Conservation (phyloP, 2,888 invertebrate genomes). For the Drosophila paucipuncta region DNA sequence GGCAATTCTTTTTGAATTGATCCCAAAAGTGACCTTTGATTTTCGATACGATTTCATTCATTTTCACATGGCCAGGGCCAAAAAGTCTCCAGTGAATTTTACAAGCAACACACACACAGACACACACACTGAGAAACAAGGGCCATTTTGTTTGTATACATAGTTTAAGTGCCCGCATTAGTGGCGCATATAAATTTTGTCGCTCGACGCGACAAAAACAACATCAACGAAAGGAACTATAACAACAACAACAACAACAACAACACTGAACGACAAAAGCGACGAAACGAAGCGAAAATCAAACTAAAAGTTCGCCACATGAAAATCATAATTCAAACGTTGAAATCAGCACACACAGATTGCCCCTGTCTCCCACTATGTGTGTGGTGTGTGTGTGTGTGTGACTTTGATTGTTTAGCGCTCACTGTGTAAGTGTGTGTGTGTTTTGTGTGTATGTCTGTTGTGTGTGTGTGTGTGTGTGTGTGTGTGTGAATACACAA, state of each 20-base stretch:
- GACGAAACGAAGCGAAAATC: constrained; percentile 74
- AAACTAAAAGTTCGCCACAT: constrained; percentile 76
- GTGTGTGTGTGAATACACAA: constrained; percentile 58
- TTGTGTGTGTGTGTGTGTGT: constrained; percentile 11
- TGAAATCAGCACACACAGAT: constrained; percentile 74
- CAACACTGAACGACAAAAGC: constrained; percentile 60
- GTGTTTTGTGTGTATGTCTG: constrained; percentile 5
- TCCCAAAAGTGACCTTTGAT: constrained; percentile 80
- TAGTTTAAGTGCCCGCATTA: constrained; percentile 80
- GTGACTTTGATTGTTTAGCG: constrained; percentile 52
- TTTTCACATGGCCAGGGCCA: constrained; percentile 74
- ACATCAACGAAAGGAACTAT: not conserved
- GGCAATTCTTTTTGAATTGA: constrained; percentile 81
- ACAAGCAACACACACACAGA: constrained; percentile 25
- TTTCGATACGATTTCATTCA: constrained; percentile 78
- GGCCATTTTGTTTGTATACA: constrained; percentile 67
- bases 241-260: constrained; percentile 26
- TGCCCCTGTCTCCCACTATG: constrained; percentile 37
- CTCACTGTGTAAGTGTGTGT: constrained; percentile 6
- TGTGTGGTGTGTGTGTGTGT: constrained; percentile 25
- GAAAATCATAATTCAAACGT: constrained; percentile 78
- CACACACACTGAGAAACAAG: constrained; percentile 27
- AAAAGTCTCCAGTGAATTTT: constrained; percentile 71
- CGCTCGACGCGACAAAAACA: constrained; percentile 52
- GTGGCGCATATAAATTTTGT: constrained; percentile 76